Evolutionary conservation across 2,888 invertebrate species (phyloP).

Genomic region (Leptinotarsa tumamoca): DNA sequence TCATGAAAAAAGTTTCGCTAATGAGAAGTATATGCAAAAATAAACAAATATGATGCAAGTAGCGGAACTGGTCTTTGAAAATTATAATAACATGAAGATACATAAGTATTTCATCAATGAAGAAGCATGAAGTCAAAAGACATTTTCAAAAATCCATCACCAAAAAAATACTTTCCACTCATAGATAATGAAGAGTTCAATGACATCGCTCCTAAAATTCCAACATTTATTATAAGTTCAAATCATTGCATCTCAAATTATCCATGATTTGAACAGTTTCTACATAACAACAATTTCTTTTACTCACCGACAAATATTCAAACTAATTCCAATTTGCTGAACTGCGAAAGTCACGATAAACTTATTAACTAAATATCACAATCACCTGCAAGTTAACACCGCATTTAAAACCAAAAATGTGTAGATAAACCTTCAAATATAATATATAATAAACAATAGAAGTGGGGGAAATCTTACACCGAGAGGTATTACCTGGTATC

Average conservation of each 20-base stretch:
- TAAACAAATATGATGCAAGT: too few species aligned
- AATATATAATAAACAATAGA: conserved; percentile 13
- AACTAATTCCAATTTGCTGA: conserved; percentile 19
- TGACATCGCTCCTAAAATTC: neutral
- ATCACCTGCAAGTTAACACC: conserved; percentile 23
- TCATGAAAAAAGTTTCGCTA: too few species aligned
- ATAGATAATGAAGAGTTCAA: too few species aligned
- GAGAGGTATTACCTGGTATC: conserved; percentile 21
- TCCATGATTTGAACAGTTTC: neutral
- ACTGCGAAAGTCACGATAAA: conserved; percentile 18
- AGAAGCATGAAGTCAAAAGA: too few species aligned
- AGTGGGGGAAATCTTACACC: conserved; percentile 20
- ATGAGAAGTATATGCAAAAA: too few species aligned
- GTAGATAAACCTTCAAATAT: conserved; percentile 24
- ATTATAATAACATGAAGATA: too few species aligned
- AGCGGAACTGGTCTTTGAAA: too few species aligned
- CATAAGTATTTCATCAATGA: too few species aligned
- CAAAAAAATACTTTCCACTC: too few species aligned
- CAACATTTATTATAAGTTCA: too few species aligned
- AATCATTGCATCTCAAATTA: neutral
- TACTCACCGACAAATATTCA: conserved; percentile 14
- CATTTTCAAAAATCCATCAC: too few species aligned
- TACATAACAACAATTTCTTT: neutral
- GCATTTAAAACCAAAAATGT: conserved; percentile 20
- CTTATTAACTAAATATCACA: conserved; percentile 19